These are phyloP conservation scores for Rhynchophorus ferrugineus DNA, from an alignment of 1,140 invertebrate genomes.

Conservation along the genomic window DNA sequence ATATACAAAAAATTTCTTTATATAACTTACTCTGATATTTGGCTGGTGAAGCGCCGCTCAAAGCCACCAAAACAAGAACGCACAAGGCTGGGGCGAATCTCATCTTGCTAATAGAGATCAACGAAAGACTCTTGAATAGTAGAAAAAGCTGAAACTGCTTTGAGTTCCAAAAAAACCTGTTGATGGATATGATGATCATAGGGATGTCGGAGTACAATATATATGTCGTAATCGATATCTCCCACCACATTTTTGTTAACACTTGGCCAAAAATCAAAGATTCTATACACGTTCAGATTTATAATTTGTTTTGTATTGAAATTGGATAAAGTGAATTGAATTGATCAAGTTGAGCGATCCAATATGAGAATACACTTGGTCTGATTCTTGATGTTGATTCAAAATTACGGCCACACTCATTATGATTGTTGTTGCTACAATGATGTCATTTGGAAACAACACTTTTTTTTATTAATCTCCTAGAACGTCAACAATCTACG, in stretches of 20 bases:
- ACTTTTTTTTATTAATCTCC: no score
- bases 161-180: not conserved
- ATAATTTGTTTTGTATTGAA: constrained; percentile 11
- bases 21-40: not conserved
- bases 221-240: constrained; percentile 15
- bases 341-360: no score
- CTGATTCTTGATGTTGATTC: no score
- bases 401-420: no score
- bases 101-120: not conserved
- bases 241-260: constrained; percentile 5
- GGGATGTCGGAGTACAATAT: constrained; percentile 6
- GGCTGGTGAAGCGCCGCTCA: constrained; percentile 8
- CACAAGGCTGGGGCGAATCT: constrained; percentile 10
- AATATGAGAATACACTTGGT: no score
- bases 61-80: constrained; percentile 4
- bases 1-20: not conserved
- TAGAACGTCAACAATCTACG: no score
- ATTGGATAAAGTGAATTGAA: no score
- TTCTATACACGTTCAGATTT: constrained; percentile 14
- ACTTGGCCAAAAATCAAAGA: constrained; percentile 2
- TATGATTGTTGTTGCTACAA: no score
- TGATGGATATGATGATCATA: constrained; percentile 3
- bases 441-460: no score
- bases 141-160: not conserved
- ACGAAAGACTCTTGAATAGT: not conserved